phyloP scores from a whole-genome alignment of 2,113 vertebrate species.

The Lepisosteus oculatus region DNA sequence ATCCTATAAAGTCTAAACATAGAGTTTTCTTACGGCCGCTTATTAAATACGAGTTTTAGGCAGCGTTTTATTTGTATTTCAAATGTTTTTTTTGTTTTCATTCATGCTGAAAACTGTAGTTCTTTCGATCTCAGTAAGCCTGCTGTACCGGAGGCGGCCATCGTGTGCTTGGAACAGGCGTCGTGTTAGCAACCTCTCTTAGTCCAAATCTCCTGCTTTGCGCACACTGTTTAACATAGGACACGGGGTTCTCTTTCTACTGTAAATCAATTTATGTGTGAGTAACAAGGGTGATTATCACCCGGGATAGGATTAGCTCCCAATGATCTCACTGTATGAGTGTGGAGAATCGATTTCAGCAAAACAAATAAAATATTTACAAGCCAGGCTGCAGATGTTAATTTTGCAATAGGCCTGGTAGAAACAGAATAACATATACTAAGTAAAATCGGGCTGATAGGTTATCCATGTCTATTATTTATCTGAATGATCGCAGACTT shows the following conservation, averaged over 20 bases:
- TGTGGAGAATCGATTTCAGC: conserved; percentile 40
- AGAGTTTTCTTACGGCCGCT: too few relatives aligned
- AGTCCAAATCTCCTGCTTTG: conserved; percentile 1
- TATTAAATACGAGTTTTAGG: too few relatives aligned
- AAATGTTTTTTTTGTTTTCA: too few relatives aligned
- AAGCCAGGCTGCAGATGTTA: neutral
- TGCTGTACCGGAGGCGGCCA: too few relatives aligned
- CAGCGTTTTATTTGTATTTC: too few relatives aligned
- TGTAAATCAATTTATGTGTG: conserved; percentile 48
- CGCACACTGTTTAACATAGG: conserved; percentile 20
- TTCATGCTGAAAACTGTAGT: too few relatives aligned
- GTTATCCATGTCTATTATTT: too few relatives aligned
- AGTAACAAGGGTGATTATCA: conserved; percentile 46
- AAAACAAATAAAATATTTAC: conserved; percentile 28
- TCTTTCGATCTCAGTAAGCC: too few relatives aligned
- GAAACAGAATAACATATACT: neutral
- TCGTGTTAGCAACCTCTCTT: conserved; percentile 9
- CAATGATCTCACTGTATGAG: conserved; percentile 34
- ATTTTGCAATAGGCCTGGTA: neutral
- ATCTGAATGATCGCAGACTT: too few relatives aligned
- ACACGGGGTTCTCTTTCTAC: conserved; percentile 17
- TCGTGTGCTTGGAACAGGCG: neutral
- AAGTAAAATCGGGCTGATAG: too few relatives aligned
- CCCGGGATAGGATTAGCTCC: conserved; percentile 44
- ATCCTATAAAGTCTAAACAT: too few relatives aligned